Conservation (phyloP, 1,140 invertebrate genomes). For the Drosophila pruinosa region DNA sequence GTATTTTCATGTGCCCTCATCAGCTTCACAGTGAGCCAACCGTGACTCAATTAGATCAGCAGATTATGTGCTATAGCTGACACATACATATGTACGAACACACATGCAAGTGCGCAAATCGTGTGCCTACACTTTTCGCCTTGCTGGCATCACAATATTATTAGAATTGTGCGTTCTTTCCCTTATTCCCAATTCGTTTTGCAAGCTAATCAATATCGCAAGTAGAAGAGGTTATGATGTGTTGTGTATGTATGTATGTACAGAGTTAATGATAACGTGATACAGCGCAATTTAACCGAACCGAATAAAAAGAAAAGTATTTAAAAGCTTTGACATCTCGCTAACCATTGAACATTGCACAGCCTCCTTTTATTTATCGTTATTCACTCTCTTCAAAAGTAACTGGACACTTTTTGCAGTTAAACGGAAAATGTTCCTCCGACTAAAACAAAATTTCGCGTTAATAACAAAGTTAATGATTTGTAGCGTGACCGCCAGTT, state of each 20-base stretch:
- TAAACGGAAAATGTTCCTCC: neutral
- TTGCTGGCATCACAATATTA: neutral
- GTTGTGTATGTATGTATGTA: neutral
- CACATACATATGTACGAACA: neutral
- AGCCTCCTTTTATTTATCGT: neutral
- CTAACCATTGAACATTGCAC: slow-evolving; percentile 45
- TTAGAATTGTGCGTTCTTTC: slow-evolving; percentile 15
- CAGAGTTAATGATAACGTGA: neutral
- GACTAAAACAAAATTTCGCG: slow-evolving; percentile 10
- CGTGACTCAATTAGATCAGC: slow-evolving; percentile 42
- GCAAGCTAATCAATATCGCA: slow-evolving; percentile 20
- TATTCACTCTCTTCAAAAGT: slow-evolving; percentile 14
- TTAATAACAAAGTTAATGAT: slow-evolving; percentile 11
- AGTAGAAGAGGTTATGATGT: slow-evolving; percentile 1
- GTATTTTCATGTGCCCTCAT: slow-evolving; percentile 24
- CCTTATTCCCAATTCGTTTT: slow-evolving; percentile 11
- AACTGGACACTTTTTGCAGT: neutral
- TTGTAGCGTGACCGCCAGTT: neutral
- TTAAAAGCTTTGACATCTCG: neutral
- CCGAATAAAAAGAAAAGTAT: neutral
- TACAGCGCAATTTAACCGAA: neutral
- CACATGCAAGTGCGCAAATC: neutral
- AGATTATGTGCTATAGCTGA: slow-evolving; percentile 32
- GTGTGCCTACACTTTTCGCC: slow-evolving; percentile 1
- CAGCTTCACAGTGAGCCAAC: slow-evolving; percentile 13